Percentiles rank a stretch among this genome's conserved stretches.
These are phyloP conservation scores for Tipula vernalis DNA, from an alignment of 2,888 invertebrate species.

Conservation along the genomic window DNA sequence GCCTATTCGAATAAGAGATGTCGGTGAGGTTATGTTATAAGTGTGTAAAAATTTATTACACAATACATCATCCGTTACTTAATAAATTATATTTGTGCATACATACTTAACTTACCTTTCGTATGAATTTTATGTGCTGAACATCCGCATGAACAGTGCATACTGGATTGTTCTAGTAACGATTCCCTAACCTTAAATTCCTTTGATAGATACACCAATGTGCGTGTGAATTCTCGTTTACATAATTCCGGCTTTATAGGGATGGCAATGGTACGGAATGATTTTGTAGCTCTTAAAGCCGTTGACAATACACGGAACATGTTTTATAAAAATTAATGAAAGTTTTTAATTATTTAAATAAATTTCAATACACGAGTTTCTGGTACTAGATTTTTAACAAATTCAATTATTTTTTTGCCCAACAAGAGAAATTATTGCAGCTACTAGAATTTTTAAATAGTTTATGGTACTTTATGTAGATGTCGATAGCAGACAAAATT, in stretches of 20 bases:
- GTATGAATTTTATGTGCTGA: conserved; percentile 50
- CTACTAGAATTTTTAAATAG: background rate
- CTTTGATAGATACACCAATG: conserved; percentile 60
- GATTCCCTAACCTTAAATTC: conserved; percentile 13
- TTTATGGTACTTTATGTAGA: background rate
- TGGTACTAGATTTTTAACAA: background rate
- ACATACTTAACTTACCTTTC: conserved; percentile 43
- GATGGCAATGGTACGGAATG: conserved; percentile 18
- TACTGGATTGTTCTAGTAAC: conserved; percentile 35
- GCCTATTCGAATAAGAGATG: conserved; percentile 38
- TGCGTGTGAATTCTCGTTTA: conserved; percentile 53
- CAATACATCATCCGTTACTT: background rate
- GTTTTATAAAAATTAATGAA: conserved; percentile 24
- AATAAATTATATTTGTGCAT: background rate
- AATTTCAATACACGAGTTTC: background rate
- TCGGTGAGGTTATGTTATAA: conserved; percentile 28
- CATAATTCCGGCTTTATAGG: conserved; percentile 25
- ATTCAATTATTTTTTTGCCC: background rate
- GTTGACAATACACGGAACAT: conserved; percentile 60
- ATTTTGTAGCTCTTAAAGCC: conserved; percentile 38
- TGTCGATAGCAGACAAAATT: background rate
- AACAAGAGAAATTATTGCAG: background rate
- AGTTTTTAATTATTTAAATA: background rate
- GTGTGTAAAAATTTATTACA: background rate
- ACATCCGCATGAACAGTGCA: conserved; percentile 57